Conservation (phyloP, 1,140 invertebrate species). For the Trichonephila inaurata region DNA sequence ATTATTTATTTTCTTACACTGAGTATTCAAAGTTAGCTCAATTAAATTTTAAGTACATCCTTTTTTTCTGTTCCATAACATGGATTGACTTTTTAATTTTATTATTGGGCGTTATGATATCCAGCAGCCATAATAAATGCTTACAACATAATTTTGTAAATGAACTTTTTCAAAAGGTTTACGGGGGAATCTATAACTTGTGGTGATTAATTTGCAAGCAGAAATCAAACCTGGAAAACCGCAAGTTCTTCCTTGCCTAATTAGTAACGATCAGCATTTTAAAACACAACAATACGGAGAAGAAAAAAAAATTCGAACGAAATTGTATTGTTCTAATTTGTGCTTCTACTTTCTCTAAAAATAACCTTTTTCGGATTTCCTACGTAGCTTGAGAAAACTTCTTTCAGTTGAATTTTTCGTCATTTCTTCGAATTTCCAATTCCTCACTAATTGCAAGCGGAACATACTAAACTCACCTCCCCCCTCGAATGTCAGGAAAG, state of each 20-base stretch:
- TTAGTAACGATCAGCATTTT: not conserved
- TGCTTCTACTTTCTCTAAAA: not conserved
- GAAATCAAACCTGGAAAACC: not conserved
- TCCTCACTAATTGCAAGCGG: constrained; percentile 33
- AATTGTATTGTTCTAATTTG: not conserved
- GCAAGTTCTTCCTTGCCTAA: not conserved
- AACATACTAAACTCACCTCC: constrained; percentile 38
- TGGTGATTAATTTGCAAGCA: not conserved
- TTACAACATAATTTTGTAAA: too few relatives aligned
- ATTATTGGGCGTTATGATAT: too few relatives aligned
- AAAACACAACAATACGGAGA: not conserved
- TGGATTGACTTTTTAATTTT: too few relatives aligned
- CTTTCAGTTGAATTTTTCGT: constrained; percentile 12
- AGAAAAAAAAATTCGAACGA: not conserved
- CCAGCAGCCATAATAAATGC: too few relatives aligned
- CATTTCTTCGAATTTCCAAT: constrained; percentile 8
- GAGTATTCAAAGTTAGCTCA: too few relatives aligned
- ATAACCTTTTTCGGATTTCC: constrained; percentile 5
- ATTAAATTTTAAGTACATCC: too few relatives aligned
- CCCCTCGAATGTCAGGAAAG: not conserved
- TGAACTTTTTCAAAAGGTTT: not conserved
- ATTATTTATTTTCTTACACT: too few relatives aligned
- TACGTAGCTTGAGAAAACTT: not conserved
- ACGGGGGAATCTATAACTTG: not conserved
- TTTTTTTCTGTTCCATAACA: too few relatives aligned